Percentiles rank a stretch among this genome's conserved stretches.
Evolutionary conservation across 2,113 vertebrate species (phyloP).

Genomic region (Corythaixoides concolor): DNA sequence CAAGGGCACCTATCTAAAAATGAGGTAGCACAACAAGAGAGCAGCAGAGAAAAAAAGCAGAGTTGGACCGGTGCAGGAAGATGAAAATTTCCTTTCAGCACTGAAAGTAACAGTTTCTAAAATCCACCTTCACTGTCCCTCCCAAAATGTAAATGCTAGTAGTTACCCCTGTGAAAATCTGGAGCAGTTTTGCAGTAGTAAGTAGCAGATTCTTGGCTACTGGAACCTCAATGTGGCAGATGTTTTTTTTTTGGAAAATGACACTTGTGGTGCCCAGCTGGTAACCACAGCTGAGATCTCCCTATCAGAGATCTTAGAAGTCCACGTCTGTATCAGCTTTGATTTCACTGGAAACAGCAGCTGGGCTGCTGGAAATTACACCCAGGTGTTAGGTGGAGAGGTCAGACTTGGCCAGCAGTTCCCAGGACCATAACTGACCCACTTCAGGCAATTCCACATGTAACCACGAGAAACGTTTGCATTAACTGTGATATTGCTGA

Average conservation of each 20-base stretch:
- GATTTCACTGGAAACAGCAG: slow-evolving; percentile 33
- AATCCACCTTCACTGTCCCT: slow-evolving; percentile 58
- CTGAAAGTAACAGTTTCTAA: slow-evolving; percentile 51
- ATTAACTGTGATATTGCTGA: not conserved
- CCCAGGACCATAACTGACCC: not conserved
- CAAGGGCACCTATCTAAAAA: not conserved
- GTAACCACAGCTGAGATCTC: slow-evolving; percentile 67
- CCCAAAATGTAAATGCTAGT: slow-evolving; percentile 57
- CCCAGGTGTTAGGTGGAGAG: slow-evolving; percentile 46
- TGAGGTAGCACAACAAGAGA: not conserved
- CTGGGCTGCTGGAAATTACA: slow-evolving; percentile 38
- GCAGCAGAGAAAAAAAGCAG: not conserved
- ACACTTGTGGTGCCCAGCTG: slow-evolving; percentile 61
- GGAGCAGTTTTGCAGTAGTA: slow-evolving; percentile 54
- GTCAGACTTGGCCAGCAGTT: not conserved
- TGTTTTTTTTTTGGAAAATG: slow-evolving; percentile 66
- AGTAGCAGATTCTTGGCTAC: slow-evolving; percentile 70
- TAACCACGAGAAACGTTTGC: not conserved
- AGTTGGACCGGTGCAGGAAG: not conserved
- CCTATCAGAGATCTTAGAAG: slow-evolving; percentile 25
- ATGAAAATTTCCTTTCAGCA: slow-evolving; percentile 44
- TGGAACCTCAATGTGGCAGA: slow-evolving; percentile 53
- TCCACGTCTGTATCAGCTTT: slow-evolving; percentile 25
- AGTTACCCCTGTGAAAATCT: slow-evolving; percentile 50
- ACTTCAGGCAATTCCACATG: not conserved